Evolutionary conservation across 2,888 invertebrate genomes (phyloP), one percentile per base, ranked within the genome.

Genomic region (Athrips mouffetella): DNA sequence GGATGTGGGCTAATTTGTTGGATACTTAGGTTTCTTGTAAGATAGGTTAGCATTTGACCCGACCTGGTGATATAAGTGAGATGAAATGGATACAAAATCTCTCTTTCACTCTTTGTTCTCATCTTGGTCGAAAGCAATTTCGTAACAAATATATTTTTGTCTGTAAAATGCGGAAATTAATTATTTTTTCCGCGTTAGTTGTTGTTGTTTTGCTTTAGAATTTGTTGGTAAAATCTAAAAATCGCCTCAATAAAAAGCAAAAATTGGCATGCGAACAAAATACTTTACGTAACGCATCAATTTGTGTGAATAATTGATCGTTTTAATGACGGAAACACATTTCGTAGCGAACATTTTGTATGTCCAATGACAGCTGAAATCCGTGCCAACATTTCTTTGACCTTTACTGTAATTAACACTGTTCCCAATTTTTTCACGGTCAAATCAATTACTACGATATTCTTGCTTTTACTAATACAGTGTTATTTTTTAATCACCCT

Each of bases 341-440:
- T 61, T 61, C 48, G 62, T n/a, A 63, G 57, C 55, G 44, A 31
- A 50, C 62, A 58, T 67, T n/a, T 60, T 54, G 58, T 57, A 60
- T 66, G 55, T 58, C 67, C 69, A 65, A 64, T 65, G 73, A 57
- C 58, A 55, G 37, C 61, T 51, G 61, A 53, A 58, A 50, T 48
- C 59, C 69, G 75, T 82, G 87, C 87, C 86, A 86, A 85, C 68
- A 81, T 84, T 80, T 82, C 75, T 76, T 60, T 68, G 76, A 73
- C 81, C 83, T 85, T 75, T 76, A 67, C 69, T 73, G 70, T 72
- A 74, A 65, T 69, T 66, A 73, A 71, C 70, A 71, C 70, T 76
- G 80, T 76, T 79, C 80, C 67, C 75, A 67, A 15, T 74, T 81
- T 73, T 76, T 76, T 80, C 79, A 79, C 75, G 80, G 81, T 77